phyloP scores from a whole-genome alignment of 37 sponge, comb jelly and placozoan genomes.

The Ephydatia muelleri region DNA sequence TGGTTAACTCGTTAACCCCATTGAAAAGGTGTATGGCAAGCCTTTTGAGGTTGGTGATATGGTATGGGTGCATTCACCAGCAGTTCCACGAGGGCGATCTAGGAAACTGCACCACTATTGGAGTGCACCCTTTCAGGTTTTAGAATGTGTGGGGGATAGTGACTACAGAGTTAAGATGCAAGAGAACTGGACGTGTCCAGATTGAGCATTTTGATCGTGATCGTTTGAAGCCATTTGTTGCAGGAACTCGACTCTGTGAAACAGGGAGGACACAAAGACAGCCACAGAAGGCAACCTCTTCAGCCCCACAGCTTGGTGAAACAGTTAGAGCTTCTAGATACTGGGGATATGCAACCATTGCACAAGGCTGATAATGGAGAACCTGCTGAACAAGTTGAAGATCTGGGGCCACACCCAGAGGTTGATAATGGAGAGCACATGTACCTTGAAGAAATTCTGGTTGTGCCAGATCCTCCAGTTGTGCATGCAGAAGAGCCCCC shows the following conservation, averaged over 20 bases:
- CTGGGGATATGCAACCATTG: neutral
- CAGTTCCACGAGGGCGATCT: constrained; percentile 14
- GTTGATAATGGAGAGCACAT: too few relatives aligned
- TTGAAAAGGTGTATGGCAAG: constrained; percentile 39
- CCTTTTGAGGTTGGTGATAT: constrained; percentile 48
- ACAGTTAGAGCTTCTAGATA: neutral
- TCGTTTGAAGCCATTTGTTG: constrained; percentile 28
- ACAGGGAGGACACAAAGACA: neutral
- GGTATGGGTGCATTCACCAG: constrained; percentile 56
- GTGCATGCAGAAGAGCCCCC: too few relatives aligned
- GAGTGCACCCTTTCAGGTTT: constrained; percentile 42
- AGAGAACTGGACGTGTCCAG: neutral
- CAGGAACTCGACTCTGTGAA: neutral
- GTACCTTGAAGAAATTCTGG: too few relatives aligned
- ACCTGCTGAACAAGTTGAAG: too few relatives aligned
- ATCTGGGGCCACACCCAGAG: too few relatives aligned
- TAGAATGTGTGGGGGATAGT: constrained; percentile 15
- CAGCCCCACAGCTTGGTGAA: constrained; percentile 2
- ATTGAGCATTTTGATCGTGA: constrained; percentile 63
- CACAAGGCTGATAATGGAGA: too few relatives aligned
- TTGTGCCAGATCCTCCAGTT: too few relatives aligned
- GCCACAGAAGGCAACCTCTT: neutral
- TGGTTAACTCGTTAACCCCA: too few relatives aligned
- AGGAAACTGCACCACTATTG: constrained; percentile 57
- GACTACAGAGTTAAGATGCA: constrained; percentile 24